phyloP scores from a whole-genome alignment of 2,888 invertebrate species.

The Drosophila pegasa region DNA sequence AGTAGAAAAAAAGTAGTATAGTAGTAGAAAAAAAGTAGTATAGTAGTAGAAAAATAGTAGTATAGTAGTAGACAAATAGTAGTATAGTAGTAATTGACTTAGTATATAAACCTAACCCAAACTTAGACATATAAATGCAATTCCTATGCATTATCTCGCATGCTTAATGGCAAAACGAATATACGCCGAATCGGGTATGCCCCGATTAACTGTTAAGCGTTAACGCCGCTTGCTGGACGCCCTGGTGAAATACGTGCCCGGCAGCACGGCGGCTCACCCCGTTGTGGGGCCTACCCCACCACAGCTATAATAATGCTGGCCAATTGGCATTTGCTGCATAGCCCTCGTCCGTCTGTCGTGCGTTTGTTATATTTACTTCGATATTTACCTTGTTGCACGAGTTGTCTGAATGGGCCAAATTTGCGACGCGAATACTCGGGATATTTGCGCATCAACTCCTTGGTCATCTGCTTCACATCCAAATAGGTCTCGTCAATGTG shows the following conservation, averaged over 20 bases:
- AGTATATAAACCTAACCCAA: no score
- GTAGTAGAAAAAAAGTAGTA: no score
- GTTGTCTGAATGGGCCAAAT: constrained; percentile 90
- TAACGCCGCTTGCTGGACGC: no score
- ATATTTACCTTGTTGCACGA: constrained; percentile 88
- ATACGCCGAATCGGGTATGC: background rate
- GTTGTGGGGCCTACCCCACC: background rate
- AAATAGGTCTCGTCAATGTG: constrained; percentile 92
- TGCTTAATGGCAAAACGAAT: background rate
- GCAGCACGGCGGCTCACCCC: background rate
- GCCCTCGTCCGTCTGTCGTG: constrained; percentile 20
- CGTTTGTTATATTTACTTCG: constrained; percentile 33
- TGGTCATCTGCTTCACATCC: constrained; percentile 93
- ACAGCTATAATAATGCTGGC: background rate
- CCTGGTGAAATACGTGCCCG: background rate
- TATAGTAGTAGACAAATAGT: no score
- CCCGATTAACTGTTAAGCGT: background rate
- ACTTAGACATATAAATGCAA: background rate
- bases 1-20: no score
- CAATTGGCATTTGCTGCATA: constrained; percentile 17
- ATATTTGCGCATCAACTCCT: constrained; percentile 90
- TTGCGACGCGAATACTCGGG: constrained; percentile 93
- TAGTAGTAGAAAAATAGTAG: no score
- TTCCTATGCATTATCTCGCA: background rate
- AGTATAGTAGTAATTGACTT: no score